Conservation (phyloP, 2,888 invertebrate genomes). For the Lepidochitona cinerea region DNA sequence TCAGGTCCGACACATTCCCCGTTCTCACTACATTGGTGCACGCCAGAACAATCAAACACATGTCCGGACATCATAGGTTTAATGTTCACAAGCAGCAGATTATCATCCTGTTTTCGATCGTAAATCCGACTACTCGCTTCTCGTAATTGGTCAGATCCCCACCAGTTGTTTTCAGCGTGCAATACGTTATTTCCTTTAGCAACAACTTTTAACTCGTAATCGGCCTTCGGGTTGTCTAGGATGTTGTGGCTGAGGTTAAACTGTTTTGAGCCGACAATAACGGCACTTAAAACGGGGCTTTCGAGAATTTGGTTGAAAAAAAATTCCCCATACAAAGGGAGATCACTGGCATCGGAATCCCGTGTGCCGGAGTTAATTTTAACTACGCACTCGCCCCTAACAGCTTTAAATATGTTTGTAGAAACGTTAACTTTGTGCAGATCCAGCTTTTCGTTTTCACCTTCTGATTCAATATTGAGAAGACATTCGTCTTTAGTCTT, state of each 20-base stretch:
- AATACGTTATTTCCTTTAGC: conserved; percentile 15
- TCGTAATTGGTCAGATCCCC: conserved; percentile 23
- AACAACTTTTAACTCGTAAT: conserved; percentile 24
- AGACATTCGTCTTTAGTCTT: conserved; percentile 5
- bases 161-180: conserved; percentile 31
- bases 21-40: conserved; percentile 28
- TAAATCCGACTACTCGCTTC: conserved; percentile 18
- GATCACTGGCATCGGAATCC: neutral
- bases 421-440: conserved; percentile 19
- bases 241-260: conserved; percentile 30
- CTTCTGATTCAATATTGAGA: conserved; percentile 8
- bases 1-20: conserved; percentile 34
- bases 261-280: conserved; percentile 8
- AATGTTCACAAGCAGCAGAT: conserved; percentile 16
- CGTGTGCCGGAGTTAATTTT: neutral
- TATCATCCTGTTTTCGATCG: conserved; percentile 18
- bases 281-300: conserved; percentile 10
- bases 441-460: neutral
- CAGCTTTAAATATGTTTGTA: conserved; percentile 25
- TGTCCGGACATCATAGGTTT: conserved; percentile 23
- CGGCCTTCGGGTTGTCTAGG: conserved; percentile 29
- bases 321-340: conserved; percentile 16
- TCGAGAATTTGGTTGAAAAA: conserved; percentile 23
- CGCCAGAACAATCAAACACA: conserved; percentile 26
- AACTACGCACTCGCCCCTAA: conserved; percentile 17